phyloP scores from a whole-genome alignment of 2,888 invertebrate genomes.

The Drosophila eohydei region DNA sequence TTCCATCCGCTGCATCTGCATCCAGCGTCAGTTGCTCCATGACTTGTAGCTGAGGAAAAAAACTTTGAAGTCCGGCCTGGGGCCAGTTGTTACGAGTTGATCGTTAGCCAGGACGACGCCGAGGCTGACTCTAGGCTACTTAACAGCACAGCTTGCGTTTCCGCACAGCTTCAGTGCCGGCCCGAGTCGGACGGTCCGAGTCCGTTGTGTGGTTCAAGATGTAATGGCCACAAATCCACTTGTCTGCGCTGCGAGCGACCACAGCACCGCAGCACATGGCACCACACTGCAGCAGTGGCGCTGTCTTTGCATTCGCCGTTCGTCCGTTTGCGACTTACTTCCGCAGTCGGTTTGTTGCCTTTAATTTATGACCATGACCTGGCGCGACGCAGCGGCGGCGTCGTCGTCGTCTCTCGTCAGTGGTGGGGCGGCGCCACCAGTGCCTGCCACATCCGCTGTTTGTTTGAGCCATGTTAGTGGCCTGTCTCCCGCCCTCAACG shows the following conservation, averaged over 20 bases:
- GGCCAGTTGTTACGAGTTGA: slow-evolving; percentile 53
- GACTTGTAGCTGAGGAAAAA: slow-evolving; percentile 17
- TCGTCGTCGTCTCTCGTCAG: slow-evolving; percentile 35
- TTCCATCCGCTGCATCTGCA: slow-evolving; percentile 54
- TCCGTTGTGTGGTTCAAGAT: slow-evolving; percentile 50
- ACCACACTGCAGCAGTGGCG: neutral
- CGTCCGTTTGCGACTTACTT: slow-evolving; percentile 61
- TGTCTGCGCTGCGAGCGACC: slow-evolving; percentile 27
- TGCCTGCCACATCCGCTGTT: slow-evolving; percentile 67
- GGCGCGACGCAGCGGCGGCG: slow-evolving; percentile 51
- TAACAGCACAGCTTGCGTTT: slow-evolving; percentile 72
- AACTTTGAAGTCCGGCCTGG: slow-evolving; percentile 55
- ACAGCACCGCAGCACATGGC: slow-evolving; percentile 1
- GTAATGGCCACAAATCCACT: slow-evolving; percentile 75
- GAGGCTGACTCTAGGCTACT: slow-evolving; percentile 66
- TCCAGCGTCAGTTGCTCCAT: neutral
- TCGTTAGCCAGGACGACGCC: slow-evolving; percentile 54
- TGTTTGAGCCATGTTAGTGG: slow-evolving; percentile 45
- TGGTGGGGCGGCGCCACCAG: slow-evolving; percentile 26
- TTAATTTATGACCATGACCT: slow-evolving; percentile 75
- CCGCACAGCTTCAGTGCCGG: slow-evolving; percentile 47
- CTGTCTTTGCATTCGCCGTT: slow-evolving; percentile 10
- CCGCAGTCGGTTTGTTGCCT: slow-evolving; percentile 74
- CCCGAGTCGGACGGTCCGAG: slow-evolving; percentile 23
- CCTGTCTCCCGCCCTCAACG: neutral